Conservation (phyloP, 2,888 invertebrate genomes). For the Dromius quadrimaculatus region DNA sequence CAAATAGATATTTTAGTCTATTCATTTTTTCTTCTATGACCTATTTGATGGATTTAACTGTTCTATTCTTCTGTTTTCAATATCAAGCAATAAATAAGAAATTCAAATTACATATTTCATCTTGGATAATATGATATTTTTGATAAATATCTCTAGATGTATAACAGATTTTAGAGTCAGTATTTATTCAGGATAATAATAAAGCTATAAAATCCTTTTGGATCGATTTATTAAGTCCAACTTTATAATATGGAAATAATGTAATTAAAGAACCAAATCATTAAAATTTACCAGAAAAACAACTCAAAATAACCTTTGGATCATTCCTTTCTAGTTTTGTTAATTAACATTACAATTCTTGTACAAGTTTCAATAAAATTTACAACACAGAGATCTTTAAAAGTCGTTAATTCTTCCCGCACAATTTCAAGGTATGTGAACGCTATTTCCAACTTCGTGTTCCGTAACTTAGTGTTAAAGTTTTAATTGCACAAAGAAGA, state of each 20-base stretch:
- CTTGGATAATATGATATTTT: no score
- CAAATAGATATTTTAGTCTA: no score
- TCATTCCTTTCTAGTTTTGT: constrained; percentile 28
- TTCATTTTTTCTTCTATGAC: no score
- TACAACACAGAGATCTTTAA: constrained; percentile 13
- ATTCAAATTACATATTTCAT: no score
- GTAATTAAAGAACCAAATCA: constrained; percentile 27
- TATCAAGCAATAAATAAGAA: no score
- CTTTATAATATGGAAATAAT: constrained; percentile 28
- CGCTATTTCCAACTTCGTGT: constrained; percentile 12
- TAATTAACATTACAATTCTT: constrained; percentile 38
- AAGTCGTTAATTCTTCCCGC: constrained; percentile 32
- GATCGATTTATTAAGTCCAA: constrained; percentile 7
- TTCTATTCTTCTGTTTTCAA: no score
- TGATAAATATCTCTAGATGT: no score
- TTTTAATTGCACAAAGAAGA: constrained; percentile 38
- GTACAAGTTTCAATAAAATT: constrained; percentile 28
- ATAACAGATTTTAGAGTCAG: no score
- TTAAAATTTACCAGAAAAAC: constrained; percentile 26
- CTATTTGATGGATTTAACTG: no score
- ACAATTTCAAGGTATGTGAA: constrained; percentile 30
- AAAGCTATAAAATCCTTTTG: not conserved
- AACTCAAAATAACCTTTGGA: constrained; percentile 13
- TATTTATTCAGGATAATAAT: constrained; percentile 12
- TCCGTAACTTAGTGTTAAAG: constrained; percentile 37